Evolutionary conservation across 1,140 invertebrate species (phyloP).

Genomic region (Temnothorax curvispinosus): DNA sequence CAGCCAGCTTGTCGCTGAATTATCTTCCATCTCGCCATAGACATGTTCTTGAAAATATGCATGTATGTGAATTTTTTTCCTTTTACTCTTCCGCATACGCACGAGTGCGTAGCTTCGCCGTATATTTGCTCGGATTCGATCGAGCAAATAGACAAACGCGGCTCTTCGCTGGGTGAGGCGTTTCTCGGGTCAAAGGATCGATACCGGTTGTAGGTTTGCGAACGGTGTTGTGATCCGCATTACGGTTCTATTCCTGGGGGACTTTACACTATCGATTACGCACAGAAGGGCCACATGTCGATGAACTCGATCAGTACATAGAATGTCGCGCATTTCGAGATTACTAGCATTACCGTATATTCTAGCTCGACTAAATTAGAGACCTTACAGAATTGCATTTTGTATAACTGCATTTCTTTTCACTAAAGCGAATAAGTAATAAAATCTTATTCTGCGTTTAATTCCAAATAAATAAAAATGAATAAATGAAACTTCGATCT

Average conservation of each 20-base stretch:
- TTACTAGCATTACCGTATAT: not conserved
- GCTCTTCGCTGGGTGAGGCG: not conserved
- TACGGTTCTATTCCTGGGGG: slow-evolving; percentile 5
- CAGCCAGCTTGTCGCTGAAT: not conserved
- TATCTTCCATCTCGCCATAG: not conserved
- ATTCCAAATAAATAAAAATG: not conserved
- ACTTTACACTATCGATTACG: slow-evolving; percentile 37
- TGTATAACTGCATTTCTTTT: not conserved
- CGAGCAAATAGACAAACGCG: slow-evolving; percentile 24
- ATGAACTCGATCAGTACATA: not conserved
- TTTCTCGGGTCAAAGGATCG: slow-evolving; percentile 28
- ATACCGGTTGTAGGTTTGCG: slow-evolving; percentile 13
- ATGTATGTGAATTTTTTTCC: not conserved
- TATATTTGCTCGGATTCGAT: slow-evolving; percentile 39
- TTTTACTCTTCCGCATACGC: not conserved
- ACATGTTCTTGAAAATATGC: not conserved
- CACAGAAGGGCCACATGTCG: not conserved
- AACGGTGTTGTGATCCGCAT: slow-evolving; percentile 26
- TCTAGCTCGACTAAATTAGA: not conserved
- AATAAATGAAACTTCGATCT: not conserved
- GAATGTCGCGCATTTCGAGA: not conserved
- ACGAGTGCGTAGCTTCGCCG: not conserved
- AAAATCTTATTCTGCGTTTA: not conserved
- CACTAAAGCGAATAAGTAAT: not conserved
- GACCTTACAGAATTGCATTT: not conserved